Base-by-base conservation (phyloP, 1,140 invertebrate genomes). In the Dinothrombium tinctorium region DNA sequence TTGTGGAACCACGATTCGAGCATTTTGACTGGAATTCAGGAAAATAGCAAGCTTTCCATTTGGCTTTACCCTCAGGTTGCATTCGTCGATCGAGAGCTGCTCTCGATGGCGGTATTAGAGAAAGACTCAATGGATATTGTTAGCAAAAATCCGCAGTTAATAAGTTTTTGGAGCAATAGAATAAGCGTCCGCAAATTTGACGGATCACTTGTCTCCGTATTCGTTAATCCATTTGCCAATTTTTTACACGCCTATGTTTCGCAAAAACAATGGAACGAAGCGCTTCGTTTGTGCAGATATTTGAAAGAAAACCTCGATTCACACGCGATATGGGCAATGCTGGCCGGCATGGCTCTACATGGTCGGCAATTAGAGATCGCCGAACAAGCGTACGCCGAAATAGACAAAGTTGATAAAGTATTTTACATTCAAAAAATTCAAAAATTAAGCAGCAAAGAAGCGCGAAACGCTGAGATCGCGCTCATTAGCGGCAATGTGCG, bases 341-440 rank as follows among this genome's bases (percentile, higher is more conserved):
- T 92, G 45, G 86, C 84, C 3, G 78, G 77, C 1, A 65, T 89
- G 57, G 73, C 84, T 11, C 74, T 74, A 36, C 71, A 77, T 48
- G 69, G 69, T 33, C 75, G 72, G 53, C 68, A 83, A 49, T 58
- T 90, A 19, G 67, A 72, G 29, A 73, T 80, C 22, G 83, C 84
- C 2, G 84, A 92, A 65, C 74, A 89, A 54, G 78, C 82, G 8
- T 95, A 87, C 61, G 76, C 82, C n/a, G 73, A 81, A 19, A 79
- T 94, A 41, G 70, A 73, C 46, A 74, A 83, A 53, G 64, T 67
- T 33, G 83, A 92, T 51, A 89, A 90, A 70, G 84, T 92, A 0
- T 68, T 74, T 50, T 86, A 81, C 54, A 74, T 92, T 40, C 72
- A 76, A 53, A 69, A 81, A 50, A 71, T 90, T 19, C 78, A 82